Percentiles rank a stretch among this genome's conserved stretches.
Evolutionary conservation across 2,113 vertebrate genomes (phyloP).

Genomic region (Probosciger aterrimus): DNA sequence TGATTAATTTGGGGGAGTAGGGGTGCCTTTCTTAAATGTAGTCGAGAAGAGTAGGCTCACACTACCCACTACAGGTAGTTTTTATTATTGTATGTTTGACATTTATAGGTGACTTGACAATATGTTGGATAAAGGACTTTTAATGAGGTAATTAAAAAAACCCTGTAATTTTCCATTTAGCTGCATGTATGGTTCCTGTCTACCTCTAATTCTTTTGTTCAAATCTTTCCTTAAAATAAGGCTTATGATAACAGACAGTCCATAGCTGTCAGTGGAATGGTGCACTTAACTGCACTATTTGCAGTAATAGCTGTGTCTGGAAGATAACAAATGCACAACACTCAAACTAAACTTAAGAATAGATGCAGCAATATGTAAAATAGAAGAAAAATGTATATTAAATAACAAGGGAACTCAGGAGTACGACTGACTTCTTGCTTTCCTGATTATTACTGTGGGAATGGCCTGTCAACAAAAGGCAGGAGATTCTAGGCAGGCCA

Average conservation of each 20-base stretch:
- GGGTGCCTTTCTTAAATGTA: neutral
- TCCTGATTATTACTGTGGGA: neutral
- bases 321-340: neutral
- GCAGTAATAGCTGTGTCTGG: neutral
- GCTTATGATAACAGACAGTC: neutral
- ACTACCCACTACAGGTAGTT: neutral
- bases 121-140: neutral
- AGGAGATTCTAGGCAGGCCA: neutral
- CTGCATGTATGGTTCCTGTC: neutral
- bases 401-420: neutral
- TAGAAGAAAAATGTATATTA: neutral
- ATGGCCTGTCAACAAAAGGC: neutral
- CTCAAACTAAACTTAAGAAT: neutral
- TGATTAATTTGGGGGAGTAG: neutral
- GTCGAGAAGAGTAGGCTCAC: neutral
- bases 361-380: neutral
- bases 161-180: neutral
- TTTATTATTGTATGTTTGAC: neutral
- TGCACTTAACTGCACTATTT: accelerated
- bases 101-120: neutral
- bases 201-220: neutral
- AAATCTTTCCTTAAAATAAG: neutral
- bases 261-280: neutral
- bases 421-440: neutral
- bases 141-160: neutral